Evolutionary conservation across 1,140 invertebrate species (phyloP).

Genomic region (Pseudomyrmex flavicornis): DNA sequence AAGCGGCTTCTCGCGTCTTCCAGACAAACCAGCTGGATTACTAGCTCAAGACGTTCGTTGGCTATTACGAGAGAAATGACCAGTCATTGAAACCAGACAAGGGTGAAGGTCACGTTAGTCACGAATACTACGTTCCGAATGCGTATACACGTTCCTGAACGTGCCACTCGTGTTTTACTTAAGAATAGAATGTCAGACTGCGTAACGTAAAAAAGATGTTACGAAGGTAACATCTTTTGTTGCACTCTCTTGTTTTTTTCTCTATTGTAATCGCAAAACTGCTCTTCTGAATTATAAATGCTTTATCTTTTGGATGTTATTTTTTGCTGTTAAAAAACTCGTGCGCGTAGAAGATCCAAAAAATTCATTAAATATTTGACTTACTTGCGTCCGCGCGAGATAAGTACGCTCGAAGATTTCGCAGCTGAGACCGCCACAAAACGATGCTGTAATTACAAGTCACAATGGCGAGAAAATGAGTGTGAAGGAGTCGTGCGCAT

Average conservation of each 20-base stretch:
- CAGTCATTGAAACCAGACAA: conserved; percentile 68
- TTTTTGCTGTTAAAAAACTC: neutral
- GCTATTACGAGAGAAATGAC: conserved; percentile 65
- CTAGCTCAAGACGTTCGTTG: conserved; percentile 44
- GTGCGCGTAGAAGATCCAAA: neutral
- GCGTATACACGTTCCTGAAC: conserved; percentile 13
- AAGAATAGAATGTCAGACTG: neutral
- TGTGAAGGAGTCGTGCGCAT: conserved; percentile 23
- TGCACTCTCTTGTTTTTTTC: neutral
- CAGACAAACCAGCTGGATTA: conserved; percentile 50
- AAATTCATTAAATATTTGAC: neutral
- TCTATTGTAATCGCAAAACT: neutral
- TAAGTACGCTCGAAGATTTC: conserved; percentile 46
- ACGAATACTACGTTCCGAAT: conserved; percentile 57
- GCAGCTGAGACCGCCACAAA: conserved; percentile 41
- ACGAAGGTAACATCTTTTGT: neutral
- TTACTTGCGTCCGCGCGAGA: conserved; percentile 28
- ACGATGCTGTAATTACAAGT: conserved; percentile 50
- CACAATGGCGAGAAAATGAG: conserved; percentile 52
- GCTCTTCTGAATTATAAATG: neutral
- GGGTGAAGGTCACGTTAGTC: conserved; percentile 71
- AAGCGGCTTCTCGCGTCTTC: neutral
- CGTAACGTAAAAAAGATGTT: neutral
- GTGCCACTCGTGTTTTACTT: conserved; percentile 2
- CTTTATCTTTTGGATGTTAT: conserved; percentile 7